These are phyloP conservation scores for Solea senegalensis DNA, from an alignment of 2,113 vertebrate genomes.

Conservation along the genomic window DNA sequence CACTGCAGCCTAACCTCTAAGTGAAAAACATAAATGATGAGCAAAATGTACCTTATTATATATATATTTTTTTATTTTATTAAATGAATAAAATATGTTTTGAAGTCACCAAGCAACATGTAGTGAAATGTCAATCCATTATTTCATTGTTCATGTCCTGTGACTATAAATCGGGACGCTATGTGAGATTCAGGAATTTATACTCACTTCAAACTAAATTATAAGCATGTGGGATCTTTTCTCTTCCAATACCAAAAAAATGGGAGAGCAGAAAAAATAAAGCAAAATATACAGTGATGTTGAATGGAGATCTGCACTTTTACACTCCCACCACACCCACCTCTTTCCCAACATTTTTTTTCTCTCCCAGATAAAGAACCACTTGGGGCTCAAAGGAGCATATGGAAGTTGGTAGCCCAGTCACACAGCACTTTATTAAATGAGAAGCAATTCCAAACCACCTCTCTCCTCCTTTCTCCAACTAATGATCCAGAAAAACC, in stretches of 20 bases:
- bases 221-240: constrained; percentile 61
- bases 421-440: constrained; percentile 79
- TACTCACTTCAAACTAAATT: constrained; percentile 58
- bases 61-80: background rate
- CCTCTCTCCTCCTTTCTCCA: constrained; percentile 62
- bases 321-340: constrained; percentile 25
- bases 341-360: background rate
- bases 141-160: constrained; percentile 10
- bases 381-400: constrained; percentile 68
- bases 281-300: constrained; percentile 32
- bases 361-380: constrained; percentile 59
- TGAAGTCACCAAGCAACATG: constrained; percentile 15
- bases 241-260: constrained; percentile 31
- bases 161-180: constrained; percentile 18
- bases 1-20: constrained; percentile 20
- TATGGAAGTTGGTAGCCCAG: constrained; percentile 71
- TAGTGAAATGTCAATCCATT: constrained; percentile 5
- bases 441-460: constrained; percentile 68
- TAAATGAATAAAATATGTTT: constrained; percentile 18
- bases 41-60: background rate
- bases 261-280: background rate
- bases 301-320: constrained; percentile 57
- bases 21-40: background rate
- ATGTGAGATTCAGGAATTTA: constrained; percentile 53
- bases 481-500: constrained; percentile 71